phyloP scores from a whole-genome alignment of 1,140 invertebrate species.

The Pachyrhynchus sulphureomaculatus region DNA sequence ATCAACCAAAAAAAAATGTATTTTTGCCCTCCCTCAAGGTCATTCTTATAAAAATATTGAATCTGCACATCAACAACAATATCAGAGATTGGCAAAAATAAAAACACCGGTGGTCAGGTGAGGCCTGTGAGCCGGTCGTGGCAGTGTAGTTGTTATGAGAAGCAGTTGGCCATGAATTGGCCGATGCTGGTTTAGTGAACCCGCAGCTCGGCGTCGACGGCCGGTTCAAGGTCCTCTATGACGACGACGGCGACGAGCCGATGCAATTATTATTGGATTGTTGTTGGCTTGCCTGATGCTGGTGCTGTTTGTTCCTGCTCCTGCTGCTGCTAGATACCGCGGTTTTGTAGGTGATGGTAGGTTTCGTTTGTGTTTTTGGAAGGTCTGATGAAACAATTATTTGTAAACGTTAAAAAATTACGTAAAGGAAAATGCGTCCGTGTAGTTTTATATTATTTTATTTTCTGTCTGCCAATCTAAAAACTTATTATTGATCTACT shows the following conservation, averaged over 20 bases:
- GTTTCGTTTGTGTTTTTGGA: too few relatives aligned
- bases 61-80: neutral
- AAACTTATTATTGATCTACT: too few relatives aligned
- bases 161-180: slow-evolving; percentile 16
- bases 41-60: too few relatives aligned
- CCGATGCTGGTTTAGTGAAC: slow-evolving; percentile 12
- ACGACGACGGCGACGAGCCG: neutral
- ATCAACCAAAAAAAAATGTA: too few relatives aligned
- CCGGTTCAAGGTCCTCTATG: slow-evolving; percentile 15
- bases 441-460: too few relatives aligned
- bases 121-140: neutral
- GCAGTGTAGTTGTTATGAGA: neutral
- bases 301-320: too few relatives aligned
- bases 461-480: too few relatives aligned
- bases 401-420: too few relatives aligned
- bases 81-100: slow-evolving; percentile 9
- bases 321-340: neutral
- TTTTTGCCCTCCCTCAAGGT: too few relatives aligned
- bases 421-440: too few relatives aligned
- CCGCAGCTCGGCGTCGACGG: slow-evolving; percentile 23
- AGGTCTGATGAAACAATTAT: too few relatives aligned
- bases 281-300: neutral
- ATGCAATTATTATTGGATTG: neutral
- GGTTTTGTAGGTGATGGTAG: slow-evolving; percentile 4
- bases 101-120: slow-evolving; percentile 14